Percentiles rank a stretch among this genome's conserved stretches.
Evolutionary conservation across 37 sponge, comb jelly and placozoan genomes (phyloP).

Genomic region (Oscarella lobularis): DNA sequence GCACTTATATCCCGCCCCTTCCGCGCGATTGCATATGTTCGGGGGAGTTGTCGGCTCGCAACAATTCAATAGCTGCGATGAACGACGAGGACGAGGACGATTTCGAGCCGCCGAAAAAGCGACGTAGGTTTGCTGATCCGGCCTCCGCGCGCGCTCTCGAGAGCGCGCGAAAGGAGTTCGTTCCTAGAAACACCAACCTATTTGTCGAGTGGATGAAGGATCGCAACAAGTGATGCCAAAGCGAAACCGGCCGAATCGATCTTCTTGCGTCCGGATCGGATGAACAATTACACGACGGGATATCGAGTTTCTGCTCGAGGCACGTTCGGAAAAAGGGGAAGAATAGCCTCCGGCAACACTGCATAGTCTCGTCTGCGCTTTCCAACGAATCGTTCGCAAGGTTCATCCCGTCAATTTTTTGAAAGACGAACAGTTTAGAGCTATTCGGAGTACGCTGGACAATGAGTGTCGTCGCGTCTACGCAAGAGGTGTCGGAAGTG

Average conservation of each 20-base stretch:
- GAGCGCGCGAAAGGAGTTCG: no score
- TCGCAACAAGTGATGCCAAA: neutral
- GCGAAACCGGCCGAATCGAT: neutral
- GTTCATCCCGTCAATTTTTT: neutral
- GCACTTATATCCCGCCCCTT: neutral
- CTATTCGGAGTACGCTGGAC: neutral
- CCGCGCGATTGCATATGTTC: neutral
- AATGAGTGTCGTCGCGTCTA: neutral
- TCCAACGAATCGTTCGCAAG: neutral
- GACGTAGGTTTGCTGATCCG: no score
- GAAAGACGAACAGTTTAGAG: neutral
- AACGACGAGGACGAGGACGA: no score
- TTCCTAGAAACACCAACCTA: neutral
- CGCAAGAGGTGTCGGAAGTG: constrained; percentile 5
- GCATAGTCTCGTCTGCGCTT: neutral
- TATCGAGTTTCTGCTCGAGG: neutral
- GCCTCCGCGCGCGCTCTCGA: no score
- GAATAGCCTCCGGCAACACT: neutral
- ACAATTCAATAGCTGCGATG: no score
- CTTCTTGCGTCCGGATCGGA: neutral
- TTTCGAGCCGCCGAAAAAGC: no score
- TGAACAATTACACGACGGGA: neutral
- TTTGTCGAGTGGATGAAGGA: neutral
- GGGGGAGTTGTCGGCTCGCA: no score
- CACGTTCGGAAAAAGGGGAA: neutral